Conservation (phyloP, 1,140 invertebrate species). For the Apis laboriosa region DNA sequence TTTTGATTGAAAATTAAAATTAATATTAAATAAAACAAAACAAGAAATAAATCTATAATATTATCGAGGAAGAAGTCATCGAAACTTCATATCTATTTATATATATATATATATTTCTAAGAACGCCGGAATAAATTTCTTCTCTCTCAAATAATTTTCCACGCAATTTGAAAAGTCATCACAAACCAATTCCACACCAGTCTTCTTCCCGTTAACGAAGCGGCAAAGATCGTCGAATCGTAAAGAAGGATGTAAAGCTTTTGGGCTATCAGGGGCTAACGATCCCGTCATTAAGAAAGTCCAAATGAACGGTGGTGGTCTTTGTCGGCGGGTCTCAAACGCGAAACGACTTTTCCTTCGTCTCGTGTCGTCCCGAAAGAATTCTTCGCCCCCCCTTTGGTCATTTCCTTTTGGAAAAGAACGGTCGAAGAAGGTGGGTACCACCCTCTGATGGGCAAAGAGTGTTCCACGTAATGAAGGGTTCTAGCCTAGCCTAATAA, state of each 20-base stretch:
- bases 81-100: no score
- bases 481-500: slow-evolving; percentile 69
- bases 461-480: slow-evolving; percentile 73
- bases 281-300: slow-evolving; percentile 58
- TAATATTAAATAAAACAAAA: no score
- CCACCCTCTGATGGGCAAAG: slow-evolving; percentile 64
- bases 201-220: not conserved
- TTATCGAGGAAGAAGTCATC: no score
- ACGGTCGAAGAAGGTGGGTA: slow-evolving; percentile 1
- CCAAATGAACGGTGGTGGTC: slow-evolving; percentile 48
- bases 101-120: no score
- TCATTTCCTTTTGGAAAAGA: not conserved
- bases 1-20: no score
- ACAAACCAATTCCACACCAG: not conserved
- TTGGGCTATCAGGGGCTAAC: slow-evolving; percentile 43
- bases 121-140: no score
- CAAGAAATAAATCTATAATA: no score
- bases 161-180: not conserved
- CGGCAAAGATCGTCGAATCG: slow-evolving; percentile 10
- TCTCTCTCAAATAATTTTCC: no score
- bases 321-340: slow-evolving; percentile 33
- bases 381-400: slow-evolving; percentile 17
- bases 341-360: slow-evolving; percentile 13
- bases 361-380: slow-evolving; percentile 12
- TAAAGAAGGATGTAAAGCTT: slow-evolving; percentile 21